A percentile compares a stretch with the other conserved stretches of the same genome.
Conservation (phyloP, 2,113 vertebrate species). For the Centropus bengalensis region DNA sequence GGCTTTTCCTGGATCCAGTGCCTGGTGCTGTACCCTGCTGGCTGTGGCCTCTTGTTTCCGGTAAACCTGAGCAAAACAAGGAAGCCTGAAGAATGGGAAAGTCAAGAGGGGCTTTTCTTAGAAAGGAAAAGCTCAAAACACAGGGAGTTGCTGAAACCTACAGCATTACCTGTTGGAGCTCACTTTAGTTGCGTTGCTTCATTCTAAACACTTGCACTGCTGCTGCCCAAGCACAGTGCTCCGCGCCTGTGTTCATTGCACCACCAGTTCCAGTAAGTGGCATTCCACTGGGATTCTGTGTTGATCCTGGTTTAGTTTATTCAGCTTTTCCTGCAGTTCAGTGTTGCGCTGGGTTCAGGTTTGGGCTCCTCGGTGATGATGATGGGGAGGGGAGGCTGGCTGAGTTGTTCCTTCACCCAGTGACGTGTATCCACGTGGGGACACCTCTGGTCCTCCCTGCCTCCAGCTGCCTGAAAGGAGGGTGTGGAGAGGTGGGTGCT, state of each 20-base stretch:
- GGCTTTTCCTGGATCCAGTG: background rate
- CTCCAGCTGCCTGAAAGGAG: too few species aligned
- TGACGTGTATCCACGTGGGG: background rate
- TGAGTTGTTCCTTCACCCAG: background rate
- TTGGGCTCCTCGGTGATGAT: background rate
- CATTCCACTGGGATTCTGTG: background rate
- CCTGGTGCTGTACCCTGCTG: background rate
- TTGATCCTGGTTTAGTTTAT: background rate
- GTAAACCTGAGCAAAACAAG: slow-evolving; percentile 10
- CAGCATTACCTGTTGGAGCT: background rate
- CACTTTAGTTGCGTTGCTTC: background rate
- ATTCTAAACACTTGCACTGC: background rate
- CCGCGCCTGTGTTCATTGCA: background rate
- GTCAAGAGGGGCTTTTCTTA: background rate
- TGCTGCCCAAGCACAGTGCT: background rate
- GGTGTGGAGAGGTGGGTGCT: too few species aligned
- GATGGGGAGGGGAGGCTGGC: background rate
- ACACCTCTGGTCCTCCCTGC: too few species aligned
- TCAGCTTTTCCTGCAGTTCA: background rate
- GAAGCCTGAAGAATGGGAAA: background rate
- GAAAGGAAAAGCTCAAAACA: background rate
- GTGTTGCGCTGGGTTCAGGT: background rate
- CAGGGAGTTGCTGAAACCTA: background rate
- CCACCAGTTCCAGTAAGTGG: background rate
- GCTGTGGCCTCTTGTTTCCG: background rate